These are phyloP conservation scores for Syritta pipiens DNA, from an alignment of 2,888 invertebrate genomes.

Conservation along the genomic window DNA sequence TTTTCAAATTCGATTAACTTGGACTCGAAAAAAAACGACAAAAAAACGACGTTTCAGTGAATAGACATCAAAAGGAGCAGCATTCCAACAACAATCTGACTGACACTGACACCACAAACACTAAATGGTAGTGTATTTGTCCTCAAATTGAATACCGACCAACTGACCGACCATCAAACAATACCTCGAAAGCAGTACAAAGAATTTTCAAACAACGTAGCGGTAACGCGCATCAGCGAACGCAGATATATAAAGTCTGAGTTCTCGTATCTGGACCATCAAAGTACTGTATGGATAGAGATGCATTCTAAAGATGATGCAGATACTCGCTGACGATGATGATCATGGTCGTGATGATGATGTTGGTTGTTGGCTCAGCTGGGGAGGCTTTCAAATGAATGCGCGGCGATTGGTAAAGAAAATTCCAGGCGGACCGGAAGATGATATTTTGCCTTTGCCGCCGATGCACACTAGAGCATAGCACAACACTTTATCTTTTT, in stretches of 20 bases:
- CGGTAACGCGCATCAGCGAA: not conserved
- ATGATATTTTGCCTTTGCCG: constrained; percentile 28
- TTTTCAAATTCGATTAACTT: constrained; percentile 53
- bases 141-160: constrained; percentile 64
- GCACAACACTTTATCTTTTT: not conserved
- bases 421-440: constrained; percentile 60
- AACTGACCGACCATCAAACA: constrained; percentile 63
- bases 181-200: constrained; percentile 28
- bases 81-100: constrained; percentile 30
- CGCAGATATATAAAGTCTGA: not conserved
- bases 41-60: constrained; percentile 10
- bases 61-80: constrained; percentile 53
- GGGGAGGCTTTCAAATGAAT: constrained; percentile 28
- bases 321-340: not conserved
- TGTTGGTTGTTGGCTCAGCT: not conserved
- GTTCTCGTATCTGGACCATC: not conserved
- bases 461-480: constrained; percentile 39
- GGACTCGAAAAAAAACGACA: not conserved
- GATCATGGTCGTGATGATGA: not conserved
- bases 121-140: constrained; percentile 37
- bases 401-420: constrained; percentile 62
- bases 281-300: not conserved
- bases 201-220: constrained; percentile 8
- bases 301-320: constrained; percentile 33
- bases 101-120: constrained; percentile 58